Evolutionary conservation across 2,888 invertebrate genomes (phyloP), one percentile per base, ranked within the genome.

Genomic region (Harpalus rufipes): DNA sequence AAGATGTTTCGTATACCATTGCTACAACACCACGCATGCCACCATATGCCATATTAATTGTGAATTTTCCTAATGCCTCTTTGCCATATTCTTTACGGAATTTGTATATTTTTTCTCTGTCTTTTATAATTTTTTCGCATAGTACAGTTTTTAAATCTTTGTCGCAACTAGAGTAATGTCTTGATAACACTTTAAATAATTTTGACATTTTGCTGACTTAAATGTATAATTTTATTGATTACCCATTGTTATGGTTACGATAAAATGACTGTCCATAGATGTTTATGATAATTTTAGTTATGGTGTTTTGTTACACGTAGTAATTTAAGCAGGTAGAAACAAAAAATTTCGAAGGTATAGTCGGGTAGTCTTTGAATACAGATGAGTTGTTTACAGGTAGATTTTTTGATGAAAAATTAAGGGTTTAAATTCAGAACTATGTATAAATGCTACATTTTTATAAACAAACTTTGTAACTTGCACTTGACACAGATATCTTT

Each of bases 21-120:
- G 96, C 97, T 90, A 96, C 96, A 92, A 98, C 97, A 32, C 97
- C 96, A 88, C 97, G 93, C 97, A 97, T 98, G 56, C 97, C 97
- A 87, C 97, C 97, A 91, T 97, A 94, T 93, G 94, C 94, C 94
- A 85, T 85, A 72, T 86, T 85, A 0, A 87, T 85, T 7, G 81
- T 86, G 4, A 94, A 92, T 86, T 94, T 92, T 84, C 94, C 94
- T 86, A 94, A 92, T 86, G 92, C 92, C 78, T 91, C 91, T 86
- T 89, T 89, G 1, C 93, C 94, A 90, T 93, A 90, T 85, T 92
- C 89, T 88, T 92, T 91, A 25, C 94, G 90, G 89, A 94, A 94
- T 85, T 92, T 91, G 87, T 92, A 92, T 6, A 94, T 92, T 86
- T 91, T 91, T 87, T 92, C 91, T 87, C 93, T 93, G 87, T 93